Evolutionary conservation across 2,888 invertebrate species (phyloP), one percentile per base, ranked within the genome.

Genomic region (Athetis lepigone): DNA sequence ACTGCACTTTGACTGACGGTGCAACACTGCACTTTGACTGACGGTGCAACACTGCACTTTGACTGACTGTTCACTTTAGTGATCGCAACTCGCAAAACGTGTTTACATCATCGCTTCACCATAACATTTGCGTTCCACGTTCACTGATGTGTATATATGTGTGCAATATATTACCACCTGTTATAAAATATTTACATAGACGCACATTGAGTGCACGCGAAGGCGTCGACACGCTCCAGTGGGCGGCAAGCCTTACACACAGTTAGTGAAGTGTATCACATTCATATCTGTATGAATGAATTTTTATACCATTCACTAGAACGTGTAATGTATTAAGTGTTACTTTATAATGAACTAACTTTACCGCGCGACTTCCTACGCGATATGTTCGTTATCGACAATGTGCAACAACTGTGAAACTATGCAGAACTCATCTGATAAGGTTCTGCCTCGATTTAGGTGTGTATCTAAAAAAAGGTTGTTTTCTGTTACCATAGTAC

Each of bases 261-360:
- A 42, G 43, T 54, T 55, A 46, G 16, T 55, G 23, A 37, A 33
- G 47, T 33, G 46, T 19, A 16, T 9, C 33, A 4, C 4, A 33
- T 18, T 49, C 16, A 40, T 46, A 58, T 36, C 23, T 16, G 27
- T 36, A 27, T 46, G 29, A 47, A 52, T 70, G 23, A 23, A 13
- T 18, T 70, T 25, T 61, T 29, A 19, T 45, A 70, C 40, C 27
- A 70, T 67, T 70, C 40, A 25, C 1, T 7, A 21, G 18, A 1
- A 13, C 16, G 6, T 18, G 19, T 18, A 8, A n/a, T 29, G 13
- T 18, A 37, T 33, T 18, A 29, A 33, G 13, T 16, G 55, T 18
- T n/a, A n/a, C 11, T n/a, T 6, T 29, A 33, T 37, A 16, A 33
- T 19, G 1, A 46, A 25, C 46, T 16, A n/a, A 13, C 13, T 13